Conservation (phyloP, 92 coral and sea anemone genomes). For the Scolanthus callimorphus region DNA sequence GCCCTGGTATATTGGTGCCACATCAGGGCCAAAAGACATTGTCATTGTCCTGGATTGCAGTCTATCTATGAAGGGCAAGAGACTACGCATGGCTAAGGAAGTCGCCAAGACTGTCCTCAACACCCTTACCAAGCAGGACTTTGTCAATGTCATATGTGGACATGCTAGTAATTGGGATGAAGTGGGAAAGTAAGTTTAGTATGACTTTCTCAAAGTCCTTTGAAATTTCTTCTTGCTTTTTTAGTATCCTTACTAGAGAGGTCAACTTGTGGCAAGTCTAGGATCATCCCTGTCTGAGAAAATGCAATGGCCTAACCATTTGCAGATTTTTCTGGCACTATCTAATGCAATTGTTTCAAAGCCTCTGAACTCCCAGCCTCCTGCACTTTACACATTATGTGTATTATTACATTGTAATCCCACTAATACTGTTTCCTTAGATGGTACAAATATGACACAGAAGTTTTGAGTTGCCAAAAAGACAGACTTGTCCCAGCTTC, state of each 20-base stretch:
- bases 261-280: too few species aligned
- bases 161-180: conserved; percentile 94
- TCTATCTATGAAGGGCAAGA: conserved; percentile 89
- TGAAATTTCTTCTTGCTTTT: too few species aligned
- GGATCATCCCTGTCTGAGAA: too few species aligned
- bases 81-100: conserved; percentile 90
- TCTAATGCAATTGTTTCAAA: too few species aligned
- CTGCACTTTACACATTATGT: too few species aligned
- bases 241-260: too few species aligned
- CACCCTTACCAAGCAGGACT: conserved; percentile 95
- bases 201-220: too few species aligned
- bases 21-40: conserved; percentile 96
- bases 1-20: conserved; percentile 98
- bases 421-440: too few species aligned
- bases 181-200: conserved; percentile 94
- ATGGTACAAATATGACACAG: conserved; percentile 77
- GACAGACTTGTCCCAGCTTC: conserved; percentile 98
- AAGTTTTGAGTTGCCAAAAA: conserved; percentile 90
- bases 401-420: too few species aligned
- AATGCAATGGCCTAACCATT: too few species aligned
- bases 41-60: conserved; percentile 95
- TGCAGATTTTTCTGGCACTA: too few species aligned
- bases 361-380: too few species aligned
- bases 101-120: conserved; percentile 92
- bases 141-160: conserved; percentile 97